Percentiles rank a stretch among this genome's conserved stretches.
These are phyloP conservation scores for Axinella damicornis DNA, from an alignment of 37 sponge, comb jelly and placozoan genomes.

Conservation along the genomic window DNA sequence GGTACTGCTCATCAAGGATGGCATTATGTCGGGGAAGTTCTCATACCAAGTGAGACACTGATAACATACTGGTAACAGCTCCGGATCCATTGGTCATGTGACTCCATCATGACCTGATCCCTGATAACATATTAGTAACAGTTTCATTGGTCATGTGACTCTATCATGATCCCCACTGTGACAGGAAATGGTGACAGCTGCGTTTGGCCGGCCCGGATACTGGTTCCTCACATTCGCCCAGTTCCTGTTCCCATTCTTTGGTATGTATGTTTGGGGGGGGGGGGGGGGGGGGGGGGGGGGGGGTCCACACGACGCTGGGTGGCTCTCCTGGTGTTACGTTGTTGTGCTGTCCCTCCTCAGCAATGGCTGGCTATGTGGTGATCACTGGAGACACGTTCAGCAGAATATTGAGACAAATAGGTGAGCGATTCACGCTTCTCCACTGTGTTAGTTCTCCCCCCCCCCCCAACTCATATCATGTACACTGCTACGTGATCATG, in stretches of 20 bases:
- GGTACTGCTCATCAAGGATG: conserved; percentile 59
- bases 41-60: conserved; percentile 47
- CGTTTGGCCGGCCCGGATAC: conserved; percentile 63
- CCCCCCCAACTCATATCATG: no score
- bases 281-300: no score
- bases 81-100: no score
- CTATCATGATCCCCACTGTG: conserved; percentile 4
- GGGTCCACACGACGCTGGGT: background rate
- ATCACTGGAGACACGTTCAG: conserved; percentile 71
- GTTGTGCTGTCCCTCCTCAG: conserved; percentile 42
- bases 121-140: no score
- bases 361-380: conserved; percentile 69
- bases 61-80: no score
- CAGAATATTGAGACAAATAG: conserved; percentile 6
- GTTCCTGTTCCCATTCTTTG: conserved; percentile 66
- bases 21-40: conserved; percentile 21
- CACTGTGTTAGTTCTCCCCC: no score
- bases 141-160: background rate
- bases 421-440: no score
- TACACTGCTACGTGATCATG: no score
- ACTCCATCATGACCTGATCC: conserved; percentile 3
- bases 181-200: conserved; percentile 67
- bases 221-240: conserved; percentile 47
- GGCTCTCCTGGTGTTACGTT: background rate
- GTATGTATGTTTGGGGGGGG: conserved; percentile 49